Percentiles rank a stretch among this genome's conserved stretches.
phyloP scores from a whole-genome alignment of 2,797 vertebrate species.

The Diglossa cyanea region DNA sequence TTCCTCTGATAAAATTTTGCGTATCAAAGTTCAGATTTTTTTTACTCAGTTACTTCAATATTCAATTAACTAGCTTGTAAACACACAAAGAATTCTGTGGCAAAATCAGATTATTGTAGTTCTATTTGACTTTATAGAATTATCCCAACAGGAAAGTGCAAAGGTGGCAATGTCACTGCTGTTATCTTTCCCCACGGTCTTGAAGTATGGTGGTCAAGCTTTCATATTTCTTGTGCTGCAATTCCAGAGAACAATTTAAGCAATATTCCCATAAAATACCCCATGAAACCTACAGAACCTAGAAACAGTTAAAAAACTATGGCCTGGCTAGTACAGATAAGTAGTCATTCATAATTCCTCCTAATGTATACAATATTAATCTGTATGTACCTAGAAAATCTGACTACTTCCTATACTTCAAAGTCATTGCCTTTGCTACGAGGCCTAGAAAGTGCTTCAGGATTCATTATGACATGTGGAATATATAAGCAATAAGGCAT shows the following conservation, averaged over 20 bases:
- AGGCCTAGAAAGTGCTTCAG: conserved; percentile 76
- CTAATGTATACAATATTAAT: conserved; percentile 75
- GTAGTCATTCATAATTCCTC: conserved; percentile 75
- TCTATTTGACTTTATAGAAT: not conserved
- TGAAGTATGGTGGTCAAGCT: not conserved
- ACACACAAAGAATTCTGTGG: not conserved
- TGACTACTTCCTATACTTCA: conserved; percentile 74
- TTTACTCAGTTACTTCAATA: not conserved
- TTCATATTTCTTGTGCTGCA: not conserved
- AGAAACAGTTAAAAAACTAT: conserved; percentile 63
- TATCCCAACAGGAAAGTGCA: not conserved
- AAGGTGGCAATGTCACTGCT: not conserved
- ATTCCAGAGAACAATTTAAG: conserved; percentile 33
- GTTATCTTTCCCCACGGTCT: not conserved
- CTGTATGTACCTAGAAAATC: conserved; percentile 76
- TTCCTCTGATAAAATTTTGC: not conserved
- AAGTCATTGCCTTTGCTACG: conserved; percentile 73
- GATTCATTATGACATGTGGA: conserved; percentile 80
- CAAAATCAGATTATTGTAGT: not conserved
- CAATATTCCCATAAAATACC: not conserved
- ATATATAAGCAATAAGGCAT: conserved; percentile 81
- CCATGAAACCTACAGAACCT: conserved; percentile 15
- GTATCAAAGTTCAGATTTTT: not conserved
- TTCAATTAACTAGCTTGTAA: not conserved
- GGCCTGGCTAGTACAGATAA: conserved; percentile 66